A percentile compares a stretch with the other conserved stretches of the same genome.
phyloP scores from a whole-genome alignment of 2,797 vertebrate genomes.

The Rhinophrynus dorsalis region DNA sequence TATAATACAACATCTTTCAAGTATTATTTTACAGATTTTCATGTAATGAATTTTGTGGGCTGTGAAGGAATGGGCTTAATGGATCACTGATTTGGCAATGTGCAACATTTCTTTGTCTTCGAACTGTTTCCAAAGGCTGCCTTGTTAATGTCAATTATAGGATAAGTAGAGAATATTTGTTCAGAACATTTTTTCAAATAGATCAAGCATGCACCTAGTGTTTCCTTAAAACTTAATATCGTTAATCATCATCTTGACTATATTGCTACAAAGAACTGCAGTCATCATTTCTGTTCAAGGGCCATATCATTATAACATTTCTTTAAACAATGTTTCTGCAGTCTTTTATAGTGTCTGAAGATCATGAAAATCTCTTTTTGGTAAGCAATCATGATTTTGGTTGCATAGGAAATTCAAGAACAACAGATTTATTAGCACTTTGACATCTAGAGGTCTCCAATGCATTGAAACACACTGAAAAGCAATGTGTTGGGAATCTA shows the following conservation, averaged over 20 bases:
- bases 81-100: constrained; percentile 43
- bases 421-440: too few relatives aligned
- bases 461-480: too few relatives aligned
- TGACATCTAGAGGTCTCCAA: too few relatives aligned
- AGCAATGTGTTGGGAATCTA: too few relatives aligned
- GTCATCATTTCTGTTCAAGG: neutral
- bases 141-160: constrained; percentile 47
- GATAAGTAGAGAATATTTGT: constrained; percentile 32
- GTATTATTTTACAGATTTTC: constrained; percentile 16
- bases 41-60: constrained; percentile 32
- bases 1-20: constrained; percentile 13
- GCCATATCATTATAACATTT: neutral
- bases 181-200: constrained; percentile 8
- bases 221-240: neutral
- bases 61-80: constrained; percentile 34
- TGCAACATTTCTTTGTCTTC: constrained; percentile 36
- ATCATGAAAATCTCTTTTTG: too few relatives aligned
- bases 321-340: too few relatives aligned
- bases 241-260: neutral
- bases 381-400: too few relatives aligned
- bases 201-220: constrained; percentile 2
- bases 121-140: constrained; percentile 34
- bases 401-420: too few relatives aligned
- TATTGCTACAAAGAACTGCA: neutral
- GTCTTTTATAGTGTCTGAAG: too few relatives aligned